Evolutionary conservation across 2,888 invertebrate species (phyloP), one percentile per base, ranked within the genome.

Genomic region (Pomacea canaliculata): DNA sequence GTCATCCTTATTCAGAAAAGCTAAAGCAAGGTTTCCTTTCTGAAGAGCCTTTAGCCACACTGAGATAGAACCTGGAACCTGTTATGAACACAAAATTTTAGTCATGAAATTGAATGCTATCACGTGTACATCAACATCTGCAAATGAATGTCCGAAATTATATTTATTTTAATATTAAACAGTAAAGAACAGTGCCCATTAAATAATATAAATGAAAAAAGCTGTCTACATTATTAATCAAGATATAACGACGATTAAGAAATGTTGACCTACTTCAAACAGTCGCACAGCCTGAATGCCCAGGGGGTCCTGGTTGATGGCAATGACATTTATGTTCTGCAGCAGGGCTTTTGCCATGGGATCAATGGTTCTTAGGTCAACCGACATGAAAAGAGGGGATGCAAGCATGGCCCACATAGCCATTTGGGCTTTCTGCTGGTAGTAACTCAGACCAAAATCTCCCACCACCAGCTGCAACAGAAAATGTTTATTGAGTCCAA

Each of bases 321-420:
- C 95, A 83, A 98, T 97, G 80, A 97, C 96, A 91, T 96, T 95
- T 88, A 94, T 94, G 91, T 98, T 98, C 90, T 95, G 95, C 83
- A 98, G 92, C 84, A 98, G 96, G n/a, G 95, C 95, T 91, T 96
- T 96, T 92, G 96, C 96, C 89, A 96, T 96, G 0, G 95, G 95
- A 73, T 95, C 92, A 82, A 98, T 96, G 51, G 95, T 95, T 81
- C 97, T 92, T 73, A 98, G 92, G 92, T 98, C 97, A 49, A 96
- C 96, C 23, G 97, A 97, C 96, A 98, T 97, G 76, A 98, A 92
- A n/a, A 98, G 93, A 0, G 98, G 98, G 4, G 97, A 96, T 0
- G 98, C 97, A 87, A 97, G 91, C 85, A 98, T 96, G 16, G 97
- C 96, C 98, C 98, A 98, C 80, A 98, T 93, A 12, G 97, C 97